phyloP scores from a whole-genome alignment of 2,888 invertebrate genomes.

The Aelia acuminata region DNA sequence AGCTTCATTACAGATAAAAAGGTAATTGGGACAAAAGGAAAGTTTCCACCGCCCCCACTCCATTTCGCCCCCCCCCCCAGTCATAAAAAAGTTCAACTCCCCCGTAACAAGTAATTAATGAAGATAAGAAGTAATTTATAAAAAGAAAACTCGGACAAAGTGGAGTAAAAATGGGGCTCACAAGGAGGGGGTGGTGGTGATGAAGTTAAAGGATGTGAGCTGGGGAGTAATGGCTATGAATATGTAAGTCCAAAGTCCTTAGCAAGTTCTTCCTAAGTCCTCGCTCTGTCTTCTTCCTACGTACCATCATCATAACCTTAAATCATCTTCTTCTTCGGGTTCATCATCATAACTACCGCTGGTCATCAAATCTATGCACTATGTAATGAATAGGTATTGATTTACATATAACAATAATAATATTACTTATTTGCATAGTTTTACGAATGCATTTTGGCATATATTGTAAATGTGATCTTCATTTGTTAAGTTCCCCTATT shows the following conservation, averaged over 20 bases:
- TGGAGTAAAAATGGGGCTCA: background rate
- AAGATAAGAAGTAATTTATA: slow-evolving; percentile 30
- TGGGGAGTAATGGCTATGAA: slow-evolving; percentile 8
- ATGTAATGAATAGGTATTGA: background rate
- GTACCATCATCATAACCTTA: background rate
- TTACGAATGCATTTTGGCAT: too few species aligned
- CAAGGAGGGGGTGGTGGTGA: background rate
- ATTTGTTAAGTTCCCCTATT: too few species aligned
- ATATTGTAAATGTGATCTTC: too few species aligned
- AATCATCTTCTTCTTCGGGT: background rate
- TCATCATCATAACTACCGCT: background rate
- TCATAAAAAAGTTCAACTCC: background rate
- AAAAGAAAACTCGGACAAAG: slow-evolving; percentile 30
- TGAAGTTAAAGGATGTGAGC: slow-evolving; percentile 3
- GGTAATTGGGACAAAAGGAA: slow-evolving; percentile 34
- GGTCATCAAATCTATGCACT: background rate
- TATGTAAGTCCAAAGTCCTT: background rate
- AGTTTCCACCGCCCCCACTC: background rate
- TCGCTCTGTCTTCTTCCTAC: background rate
- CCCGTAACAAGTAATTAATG: slow-evolving; percentile 26
- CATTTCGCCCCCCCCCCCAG: background rate
- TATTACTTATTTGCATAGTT: too few species aligned
- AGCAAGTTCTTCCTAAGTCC: background rate
- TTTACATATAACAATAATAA: too few species aligned
- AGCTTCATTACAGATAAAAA: slow-evolving; percentile 25